Evolutionary conservation across 2,113 vertebrate species (phyloP), one percentile per base, ranked within the genome.

Genomic region (Cygnus atratus): DNA sequence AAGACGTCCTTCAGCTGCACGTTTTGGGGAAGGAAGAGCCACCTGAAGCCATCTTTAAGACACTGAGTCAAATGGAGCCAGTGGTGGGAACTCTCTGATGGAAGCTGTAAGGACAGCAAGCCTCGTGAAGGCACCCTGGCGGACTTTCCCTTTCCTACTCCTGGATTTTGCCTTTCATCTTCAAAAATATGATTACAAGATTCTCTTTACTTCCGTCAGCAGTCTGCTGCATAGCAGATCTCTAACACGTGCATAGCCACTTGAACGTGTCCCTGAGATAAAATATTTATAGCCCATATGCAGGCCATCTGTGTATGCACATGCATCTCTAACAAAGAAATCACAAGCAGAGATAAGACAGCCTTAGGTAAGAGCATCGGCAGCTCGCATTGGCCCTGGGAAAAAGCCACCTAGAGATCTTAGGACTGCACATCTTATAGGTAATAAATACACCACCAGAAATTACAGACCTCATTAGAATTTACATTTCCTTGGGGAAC

Each of bases 91-190:
- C 15, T 19, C 66, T 37, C 21, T 75, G 29, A 22, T 72, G 9
- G 28, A 52, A 72, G 37, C 31, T 72, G 46, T 46, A 22, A 63
- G 37, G 43, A 52, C 3, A 63, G 3, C 24, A 28, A 37, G 8
- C 41, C 50, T n/a, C 1, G 0, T 33, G 66, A 78, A 39, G 44
- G 12, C 22, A 61, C 2, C 6, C 9, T 43, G 7, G 11, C 18
- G 4, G 17, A 33, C 5, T 48, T 90, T 41, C 37, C 70, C 19
- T 26, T 14, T 46, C 26, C 58, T 55, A 0, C 3, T 72, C 39
- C 62, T 62, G 29, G 1, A 24, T 72, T 86, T 68, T 43, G 16
- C 33, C 58, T 96, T 95, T 52, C 10, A 13, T 2, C n/a, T 76
- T 83, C 19, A 44, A 46, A 62, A 62, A 10, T 3, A 29, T 5